A percentile compares a stretch with the other conserved stretches of the same genome.
Evolutionary conservation across 2,113 vertebrate species (phyloP).

Genomic region (Zosterops japonicus): DNA sequence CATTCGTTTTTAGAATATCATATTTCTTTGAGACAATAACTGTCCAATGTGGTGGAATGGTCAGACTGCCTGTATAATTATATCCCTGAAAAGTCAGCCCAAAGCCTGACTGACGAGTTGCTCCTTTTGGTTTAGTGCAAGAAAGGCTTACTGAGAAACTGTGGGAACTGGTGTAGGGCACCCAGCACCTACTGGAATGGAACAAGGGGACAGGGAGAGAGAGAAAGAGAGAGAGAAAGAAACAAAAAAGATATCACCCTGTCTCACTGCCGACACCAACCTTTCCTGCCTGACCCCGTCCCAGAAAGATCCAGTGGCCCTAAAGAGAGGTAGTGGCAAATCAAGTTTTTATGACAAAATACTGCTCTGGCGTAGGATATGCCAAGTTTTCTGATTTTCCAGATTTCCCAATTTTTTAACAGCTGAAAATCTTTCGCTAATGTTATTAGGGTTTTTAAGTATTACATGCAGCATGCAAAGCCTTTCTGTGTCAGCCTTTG

Average conservation of each 20-base stretch:
- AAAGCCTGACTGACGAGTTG: background rate
- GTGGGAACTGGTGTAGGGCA: background rate
- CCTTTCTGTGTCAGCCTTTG: background rate
- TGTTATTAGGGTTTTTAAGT: background rate
- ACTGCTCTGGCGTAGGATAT: background rate
- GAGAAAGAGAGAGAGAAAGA: accelerated
- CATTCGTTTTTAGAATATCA: background rate
- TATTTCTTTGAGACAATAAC: background rate
- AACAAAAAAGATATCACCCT: background rate
- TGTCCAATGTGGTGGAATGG: background rate
- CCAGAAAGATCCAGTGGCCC: background rate
- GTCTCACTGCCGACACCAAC: background rate
- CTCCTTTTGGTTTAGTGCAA: background rate
- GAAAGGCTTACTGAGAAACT: background rate
- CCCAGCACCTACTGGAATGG: background rate
- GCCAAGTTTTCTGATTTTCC: background rate
- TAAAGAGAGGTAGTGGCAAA: background rate
- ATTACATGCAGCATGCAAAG: background rate
- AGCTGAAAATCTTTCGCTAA: background rate
- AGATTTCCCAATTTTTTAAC: background rate
- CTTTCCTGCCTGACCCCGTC: background rate
- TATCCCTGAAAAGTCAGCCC: background rate
- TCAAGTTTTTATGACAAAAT: background rate
- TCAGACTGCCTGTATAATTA: background rate
- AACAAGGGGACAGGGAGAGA: background rate